Percentiles rank a stretch among this genome's conserved stretches.
Evolutionary conservation across 92 coral and sea anemone species (phyloP).

Genomic region (Bergia puertoricense): DNA sequence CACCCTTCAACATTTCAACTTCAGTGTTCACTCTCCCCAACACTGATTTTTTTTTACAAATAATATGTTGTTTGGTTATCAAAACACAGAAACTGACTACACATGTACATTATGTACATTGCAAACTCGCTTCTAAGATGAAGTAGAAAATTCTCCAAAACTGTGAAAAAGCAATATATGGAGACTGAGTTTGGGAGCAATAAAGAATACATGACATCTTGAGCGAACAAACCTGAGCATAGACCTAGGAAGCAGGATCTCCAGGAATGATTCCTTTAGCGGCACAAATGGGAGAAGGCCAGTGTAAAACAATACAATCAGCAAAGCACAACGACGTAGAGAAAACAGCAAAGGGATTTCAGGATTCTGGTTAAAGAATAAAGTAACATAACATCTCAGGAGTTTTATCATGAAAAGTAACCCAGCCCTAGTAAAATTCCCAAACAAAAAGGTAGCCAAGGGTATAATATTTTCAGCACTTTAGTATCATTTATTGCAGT

Average conservation of each 20-base stretch:
- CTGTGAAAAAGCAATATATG: too few species aligned
- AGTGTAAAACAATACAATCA: conserved; percentile 76
- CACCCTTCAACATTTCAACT: too few species aligned
- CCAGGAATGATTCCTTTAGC: conserved; percentile 87
- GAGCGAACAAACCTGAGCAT: conserved; percentile 76
- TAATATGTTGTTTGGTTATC: too few species aligned
- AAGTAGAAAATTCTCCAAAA: too few species aligned
- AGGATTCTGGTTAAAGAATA: conserved; percentile 71
- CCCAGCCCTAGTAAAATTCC: not conserved
- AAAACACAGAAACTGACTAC: too few species aligned
- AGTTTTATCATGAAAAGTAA: not conserved
- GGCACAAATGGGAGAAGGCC: conserved; percentile 95
- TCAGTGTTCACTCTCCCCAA: too few species aligned
- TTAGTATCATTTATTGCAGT: not conserved
- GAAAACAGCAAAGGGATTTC: conserved; percentile 90
- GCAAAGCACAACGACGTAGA: conserved; percentile 75
- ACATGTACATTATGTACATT: too few species aligned
- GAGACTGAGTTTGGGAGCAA: too few species aligned
- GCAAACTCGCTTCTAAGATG: too few species aligned
- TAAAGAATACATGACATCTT: not conserved
- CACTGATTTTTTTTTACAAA: too few species aligned
- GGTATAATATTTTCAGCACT: too few species aligned
- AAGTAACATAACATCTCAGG: not conserved
- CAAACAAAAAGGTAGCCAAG: not conserved
- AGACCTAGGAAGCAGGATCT: conserved; percentile 80